These are phyloP conservation scores for Andrena chrysosceles DNA, from an alignment of 2,888 invertebrate genomes.

Conservation along the genomic window DNA sequence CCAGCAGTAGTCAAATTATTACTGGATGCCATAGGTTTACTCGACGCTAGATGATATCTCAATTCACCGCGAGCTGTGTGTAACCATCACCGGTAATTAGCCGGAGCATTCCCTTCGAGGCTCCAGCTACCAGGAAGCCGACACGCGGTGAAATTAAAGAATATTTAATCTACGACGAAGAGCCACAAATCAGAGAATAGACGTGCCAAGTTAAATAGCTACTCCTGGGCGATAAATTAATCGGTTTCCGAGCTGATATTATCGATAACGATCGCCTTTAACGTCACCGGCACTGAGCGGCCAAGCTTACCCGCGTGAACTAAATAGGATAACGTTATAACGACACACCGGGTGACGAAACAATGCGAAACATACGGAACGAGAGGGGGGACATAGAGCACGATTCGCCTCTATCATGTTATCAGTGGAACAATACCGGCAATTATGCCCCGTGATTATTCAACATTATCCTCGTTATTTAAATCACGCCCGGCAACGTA, in stretches of 20 bases:
- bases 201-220: background rate
- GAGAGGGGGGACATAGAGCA: background rate
- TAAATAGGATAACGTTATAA: slow-evolving; percentile 27
- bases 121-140: background rate
- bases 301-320: slow-evolving; percentile 31
- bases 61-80: background rate
- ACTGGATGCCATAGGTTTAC: slow-evolving; percentile 3
- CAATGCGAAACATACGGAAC: slow-evolving; percentile 28
- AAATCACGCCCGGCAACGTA: slow-evolving; percentile 35
- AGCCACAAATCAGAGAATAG: background rate
- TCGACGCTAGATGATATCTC: too few relatives aligned
- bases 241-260: slow-evolving; percentile 1
- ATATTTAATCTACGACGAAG: background rate
- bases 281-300: slow-evolving; percentile 26
- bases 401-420: slow-evolving; percentile 30
- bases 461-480: slow-evolving; percentile 56
- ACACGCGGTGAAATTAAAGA: background rate
- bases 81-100: background rate
- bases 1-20: slow-evolving; percentile 13
- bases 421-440: slow-evolving; percentile 38
- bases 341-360: background rate
- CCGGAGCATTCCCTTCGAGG: background rate
- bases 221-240: slow-evolving; percentile 6
- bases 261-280: slow-evolving; percentile 29
- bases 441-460: slow-evolving; percentile 53